A percentile compares a stretch with the other conserved stretches of the same genome.
These are phyloP conservation scores for Drosophila cognata DNA, from an alignment of 2,888 invertebrate genomes.

Conservation along the genomic window DNA sequence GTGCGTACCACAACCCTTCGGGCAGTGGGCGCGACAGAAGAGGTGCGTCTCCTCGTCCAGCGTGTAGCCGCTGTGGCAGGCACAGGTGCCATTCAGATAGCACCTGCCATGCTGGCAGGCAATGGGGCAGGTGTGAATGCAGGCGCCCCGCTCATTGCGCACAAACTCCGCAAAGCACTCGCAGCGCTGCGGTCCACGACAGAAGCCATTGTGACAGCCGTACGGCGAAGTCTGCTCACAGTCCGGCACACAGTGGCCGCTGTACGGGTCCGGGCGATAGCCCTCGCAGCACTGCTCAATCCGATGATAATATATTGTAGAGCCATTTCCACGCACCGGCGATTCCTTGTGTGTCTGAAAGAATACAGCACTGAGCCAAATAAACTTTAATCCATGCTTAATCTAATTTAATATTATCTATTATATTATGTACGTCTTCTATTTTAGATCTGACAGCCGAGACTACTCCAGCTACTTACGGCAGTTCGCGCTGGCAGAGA, in stretches of 20 bases:
- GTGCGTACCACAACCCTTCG: conserved; percentile 83
- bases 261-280: conserved; percentile 87
- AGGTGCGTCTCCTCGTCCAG: conserved; percentile 80
- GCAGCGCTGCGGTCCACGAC: conserved; percentile 84
- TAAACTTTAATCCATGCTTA: not conserved
- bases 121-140: conserved; percentile 89
- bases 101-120: conserved; percentile 89
- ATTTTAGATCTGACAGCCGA: not conserved
- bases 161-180: conserved; percentile 82
- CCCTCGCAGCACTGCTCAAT: conserved; percentile 90
- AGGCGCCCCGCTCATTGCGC: conserved; percentile 84
- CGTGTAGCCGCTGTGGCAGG: conserved; percentile 86
- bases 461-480: conserved; percentile 73
- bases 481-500: conserved; percentile 76
- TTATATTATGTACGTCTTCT: not conserved
- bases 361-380: conserved; percentile 69
- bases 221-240: conserved; percentile 82
- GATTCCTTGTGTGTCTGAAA: conserved; percentile 75
- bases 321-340: conserved; percentile 84
- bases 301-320: conserved; percentile 85
- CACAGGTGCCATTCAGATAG: conserved; percentile 87
- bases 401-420: not conserved
- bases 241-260: conserved; percentile 83
- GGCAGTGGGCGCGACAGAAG: conserved; percentile 82
- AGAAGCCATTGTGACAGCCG: conserved; percentile 86